Percentiles rank a stretch among this genome's conserved stretches.
Conservation (phyloP, 2,888 invertebrate species). For the Pycnomerus fuliginosus region DNA sequence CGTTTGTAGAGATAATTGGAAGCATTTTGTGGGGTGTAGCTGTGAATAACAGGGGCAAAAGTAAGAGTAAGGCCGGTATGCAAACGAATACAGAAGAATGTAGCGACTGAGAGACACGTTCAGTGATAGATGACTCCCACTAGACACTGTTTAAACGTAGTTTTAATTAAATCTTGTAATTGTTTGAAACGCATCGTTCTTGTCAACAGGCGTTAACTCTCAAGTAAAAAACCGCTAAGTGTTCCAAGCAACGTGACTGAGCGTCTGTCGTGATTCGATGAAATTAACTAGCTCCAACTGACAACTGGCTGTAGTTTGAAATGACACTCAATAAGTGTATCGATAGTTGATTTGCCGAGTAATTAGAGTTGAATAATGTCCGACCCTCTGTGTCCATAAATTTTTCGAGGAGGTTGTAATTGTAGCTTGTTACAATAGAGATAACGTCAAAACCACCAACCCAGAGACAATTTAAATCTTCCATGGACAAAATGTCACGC, state of each 20-base stretch:
- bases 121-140: conserved; percentile 55
- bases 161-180: conserved; percentile 57
- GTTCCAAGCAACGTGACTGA: conserved; percentile 50
- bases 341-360: conserved; percentile 26
- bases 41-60: conserved; percentile 34
- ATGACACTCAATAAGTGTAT: conserved; percentile 18
- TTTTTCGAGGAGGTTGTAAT: too few species aligned
- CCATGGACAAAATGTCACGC: conserved; percentile 50
- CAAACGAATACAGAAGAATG: conserved; percentile 50
- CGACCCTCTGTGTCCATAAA: too few species aligned
- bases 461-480: conserved; percentile 52
- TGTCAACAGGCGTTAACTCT: conserved; percentile 41
- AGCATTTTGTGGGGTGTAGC: conserved; percentile 12
- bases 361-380: conserved; percentile 48
- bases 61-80: conserved; percentile 43
- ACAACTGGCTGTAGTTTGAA: conserved; percentile 39
- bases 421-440: too few species aligned
- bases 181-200: conserved; percentile 50
- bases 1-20: conserved; percentile 9
- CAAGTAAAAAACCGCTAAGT: conserved; percentile 51
- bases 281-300: conserved; percentile 48
- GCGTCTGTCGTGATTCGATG: conserved; percentile 52
- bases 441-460: conserved; percentile 47
- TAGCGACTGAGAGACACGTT: conserved; percentile 47
- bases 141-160: conserved; percentile 52